Evolutionary conservation across 1,140 invertebrate species (phyloP).

Genomic region (Orussus abietinus): DNA sequence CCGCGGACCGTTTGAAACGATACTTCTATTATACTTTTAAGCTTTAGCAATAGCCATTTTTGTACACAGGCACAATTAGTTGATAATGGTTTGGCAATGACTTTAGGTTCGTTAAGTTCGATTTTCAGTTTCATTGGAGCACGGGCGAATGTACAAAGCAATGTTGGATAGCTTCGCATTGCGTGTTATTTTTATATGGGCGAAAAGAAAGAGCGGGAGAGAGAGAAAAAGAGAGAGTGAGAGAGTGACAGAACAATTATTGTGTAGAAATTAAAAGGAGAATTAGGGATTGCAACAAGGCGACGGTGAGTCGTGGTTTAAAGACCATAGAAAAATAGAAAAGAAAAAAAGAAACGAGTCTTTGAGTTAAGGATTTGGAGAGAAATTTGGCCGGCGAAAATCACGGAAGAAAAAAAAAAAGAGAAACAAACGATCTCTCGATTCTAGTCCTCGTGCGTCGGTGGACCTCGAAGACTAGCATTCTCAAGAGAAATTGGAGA

Average conservation of each 20-base stretch:
- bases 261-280: conserved; percentile 13
- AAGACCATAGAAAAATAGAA: conserved; percentile 18
- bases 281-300: conserved; percentile 11
- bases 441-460: too few species aligned
- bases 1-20: too few species aligned
- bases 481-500: too few species aligned
- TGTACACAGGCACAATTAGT: conserved; percentile 13
- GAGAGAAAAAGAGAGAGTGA: conserved; percentile 3
- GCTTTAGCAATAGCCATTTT: conserved; percentile 19
- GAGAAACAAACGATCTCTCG: too few species aligned
- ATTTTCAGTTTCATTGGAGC: conserved; percentile 50
- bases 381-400: too few species aligned
- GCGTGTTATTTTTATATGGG: conserved; percentile 53
- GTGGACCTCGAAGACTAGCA: too few species aligned
- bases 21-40: conserved; percentile 13
- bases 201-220: conserved; percentile 13
- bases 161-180: conserved; percentile 49
- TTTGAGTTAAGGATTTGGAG: too few species aligned
- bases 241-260: too few species aligned
- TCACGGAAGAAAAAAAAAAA: background rate
- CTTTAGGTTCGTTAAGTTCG: conserved; percentile 36
- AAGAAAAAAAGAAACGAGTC: too few species aligned
- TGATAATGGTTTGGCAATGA: conserved; percentile 25
- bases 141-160: conserved; percentile 56
- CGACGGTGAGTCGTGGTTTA: conserved; percentile 23